Evolutionary conservation across 2,888 invertebrate species (phyloP).

Genomic region (Bimastos eiseni): DNA sequence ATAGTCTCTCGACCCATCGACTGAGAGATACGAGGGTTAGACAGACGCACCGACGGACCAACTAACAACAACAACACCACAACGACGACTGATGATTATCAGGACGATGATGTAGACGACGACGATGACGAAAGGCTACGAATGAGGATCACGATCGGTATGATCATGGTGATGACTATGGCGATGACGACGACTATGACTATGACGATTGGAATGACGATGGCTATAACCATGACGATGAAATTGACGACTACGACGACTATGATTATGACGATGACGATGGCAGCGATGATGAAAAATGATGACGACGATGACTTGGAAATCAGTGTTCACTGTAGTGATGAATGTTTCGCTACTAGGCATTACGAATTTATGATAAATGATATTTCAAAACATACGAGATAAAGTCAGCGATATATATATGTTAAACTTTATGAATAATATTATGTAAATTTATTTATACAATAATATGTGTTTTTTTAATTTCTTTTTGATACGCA

Average conservation of each 20-base stretch:
- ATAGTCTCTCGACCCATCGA: conserved; percentile 52
- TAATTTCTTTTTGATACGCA: too few relatives aligned
- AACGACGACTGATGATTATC: not conserved
- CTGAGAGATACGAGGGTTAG: conserved; percentile 51
- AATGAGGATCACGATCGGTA: not conserved
- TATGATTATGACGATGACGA: not conserved
- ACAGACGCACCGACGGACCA: conserved; percentile 52
- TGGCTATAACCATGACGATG: not conserved
- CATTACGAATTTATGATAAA: too few relatives aligned
- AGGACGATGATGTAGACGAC: not conserved
- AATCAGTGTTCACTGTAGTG: not conserved
- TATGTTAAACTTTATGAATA: too few relatives aligned
- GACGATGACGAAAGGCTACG: not conserved
- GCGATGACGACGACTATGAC: not conserved
- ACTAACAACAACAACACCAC: conserved; percentile 46
- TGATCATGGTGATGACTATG: not conserved
- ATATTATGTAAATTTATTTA: too few relatives aligned
- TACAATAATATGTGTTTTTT: too few relatives aligned
- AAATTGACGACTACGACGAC: not conserved
- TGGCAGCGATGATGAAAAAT: not conserved
- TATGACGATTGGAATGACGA: not conserved
- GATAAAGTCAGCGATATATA: too few relatives aligned
- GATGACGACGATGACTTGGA: not conserved
- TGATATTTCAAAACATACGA: too few relatives aligned
- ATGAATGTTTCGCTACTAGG: too few relatives aligned